Evolutionary conservation across 2,797 vertebrate species (phyloP).

Genomic region (Ataeniobius toweri): DNA sequence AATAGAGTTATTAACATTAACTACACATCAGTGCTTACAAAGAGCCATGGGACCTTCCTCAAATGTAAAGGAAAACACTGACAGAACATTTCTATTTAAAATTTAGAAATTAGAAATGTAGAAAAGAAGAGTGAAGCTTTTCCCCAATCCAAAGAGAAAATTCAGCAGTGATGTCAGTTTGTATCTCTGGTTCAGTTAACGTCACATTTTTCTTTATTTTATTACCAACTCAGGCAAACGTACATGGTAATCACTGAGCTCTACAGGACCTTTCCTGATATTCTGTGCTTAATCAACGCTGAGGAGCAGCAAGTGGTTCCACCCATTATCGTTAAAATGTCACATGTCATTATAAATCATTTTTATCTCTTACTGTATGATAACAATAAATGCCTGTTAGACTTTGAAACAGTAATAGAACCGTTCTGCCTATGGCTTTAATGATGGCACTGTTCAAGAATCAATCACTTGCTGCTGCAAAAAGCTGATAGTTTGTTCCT

Average conservation of each 20-base stretch:
- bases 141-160: neutral
- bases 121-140: too few species aligned
- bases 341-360: neutral
- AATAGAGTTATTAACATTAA: conserved; percentile 41
- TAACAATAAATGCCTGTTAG: neutral
- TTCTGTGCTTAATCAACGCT: neutral
- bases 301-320: neutral
- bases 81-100: too few species aligned
- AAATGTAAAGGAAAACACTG: conserved; percentile 40
- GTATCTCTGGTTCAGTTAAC: neutral
- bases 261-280: neutral
- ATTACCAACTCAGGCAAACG: neutral
- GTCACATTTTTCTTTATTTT: neutral
- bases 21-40: conserved; percentile 38
- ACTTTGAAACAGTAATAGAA: conserved; percentile 11
- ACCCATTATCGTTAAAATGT: conserved; percentile 8
- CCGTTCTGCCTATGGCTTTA: neutral
- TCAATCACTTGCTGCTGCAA: neutral
- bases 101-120: too few species aligned
- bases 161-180: neutral
- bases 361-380: neutral
- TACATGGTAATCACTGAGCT: neutral
- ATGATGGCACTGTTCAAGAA: neutral
- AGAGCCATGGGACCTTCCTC: conserved; percentile 40
- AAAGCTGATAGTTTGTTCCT: neutral